Conservation (phyloP, 2,113 vertebrate genomes). For the Platichthys stellatus region DNA sequence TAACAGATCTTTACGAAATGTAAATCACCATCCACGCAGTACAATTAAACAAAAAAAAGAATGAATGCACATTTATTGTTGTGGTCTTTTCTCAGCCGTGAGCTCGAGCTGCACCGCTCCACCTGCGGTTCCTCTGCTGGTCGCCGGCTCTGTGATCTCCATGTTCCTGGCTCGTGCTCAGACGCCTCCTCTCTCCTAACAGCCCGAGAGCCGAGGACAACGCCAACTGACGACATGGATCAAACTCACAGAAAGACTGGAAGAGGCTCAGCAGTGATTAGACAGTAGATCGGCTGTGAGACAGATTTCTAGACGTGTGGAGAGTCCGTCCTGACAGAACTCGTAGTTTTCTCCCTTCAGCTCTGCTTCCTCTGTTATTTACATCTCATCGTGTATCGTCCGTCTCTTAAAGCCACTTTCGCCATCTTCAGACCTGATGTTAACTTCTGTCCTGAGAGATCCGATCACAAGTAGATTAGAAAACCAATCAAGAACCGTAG, state of each 20-base stretch:
- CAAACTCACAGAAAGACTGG: constrained; percentile 61
- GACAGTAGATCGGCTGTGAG: constrained; percentile 31
- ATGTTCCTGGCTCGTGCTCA: constrained; percentile 60
- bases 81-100: constrained; percentile 67
- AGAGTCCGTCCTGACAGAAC: too few relatives aligned
- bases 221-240: background rate
- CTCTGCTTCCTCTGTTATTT: background rate
- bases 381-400: background rate
- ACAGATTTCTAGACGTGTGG: too few relatives aligned
- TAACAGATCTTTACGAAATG: too few relatives aligned
- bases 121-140: constrained; percentile 63
- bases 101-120: constrained; percentile 68
- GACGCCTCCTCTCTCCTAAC: constrained; percentile 70
- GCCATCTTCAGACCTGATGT: too few relatives aligned
- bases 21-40: too few relatives aligned
- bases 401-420: constrained; percentile 2
- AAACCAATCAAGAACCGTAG: too few relatives aligned
- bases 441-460: too few relatives aligned
- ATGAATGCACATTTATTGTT: constrained; percentile 1
- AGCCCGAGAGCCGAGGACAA: constrained; percentile 2
- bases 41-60: too few relatives aligned
- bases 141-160: constrained; percentile 54
- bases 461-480: too few relatives aligned
- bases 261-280: constrained; percentile 50
- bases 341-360: too few relatives aligned